Evolutionary conservation across 2,113 vertebrate species (phyloP).

Genomic region (Menidia beryllina): DNA sequence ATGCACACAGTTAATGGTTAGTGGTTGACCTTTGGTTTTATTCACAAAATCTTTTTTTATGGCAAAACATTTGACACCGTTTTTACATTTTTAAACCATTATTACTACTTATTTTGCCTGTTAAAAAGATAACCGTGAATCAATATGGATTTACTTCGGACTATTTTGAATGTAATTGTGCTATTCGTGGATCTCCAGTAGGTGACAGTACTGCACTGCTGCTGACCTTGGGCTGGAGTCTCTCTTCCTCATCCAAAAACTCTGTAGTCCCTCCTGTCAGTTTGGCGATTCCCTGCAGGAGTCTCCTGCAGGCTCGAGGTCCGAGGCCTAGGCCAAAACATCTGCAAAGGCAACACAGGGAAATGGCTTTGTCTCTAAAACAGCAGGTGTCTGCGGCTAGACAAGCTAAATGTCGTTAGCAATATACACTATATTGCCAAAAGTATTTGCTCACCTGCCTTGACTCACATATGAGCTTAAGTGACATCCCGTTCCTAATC

Average conservation of each 20-base stretch:
- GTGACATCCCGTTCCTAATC: no score
- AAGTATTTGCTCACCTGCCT: no score
- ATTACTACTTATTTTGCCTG: background rate
- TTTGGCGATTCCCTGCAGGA: slow-evolving; percentile 88
- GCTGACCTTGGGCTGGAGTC: slow-evolving; percentile 93
- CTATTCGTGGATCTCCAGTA: slow-evolving; percentile 32
- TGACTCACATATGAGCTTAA: no score
- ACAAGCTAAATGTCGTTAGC: background rate
- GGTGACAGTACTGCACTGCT: slow-evolving; percentile 42
- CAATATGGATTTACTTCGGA: background rate
- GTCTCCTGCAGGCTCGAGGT: slow-evolving; percentile 78
- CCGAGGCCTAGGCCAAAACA: slow-evolving; percentile 91
- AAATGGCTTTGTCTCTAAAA: background rate
- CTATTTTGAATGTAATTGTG: background rate
- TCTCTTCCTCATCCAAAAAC: slow-evolving; percentile 86
- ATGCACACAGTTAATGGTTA: background rate
- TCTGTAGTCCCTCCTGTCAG: slow-evolving; percentile 88
- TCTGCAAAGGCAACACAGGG: slow-evolving; percentile 51
- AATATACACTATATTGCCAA: no score
- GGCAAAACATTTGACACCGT: no score
- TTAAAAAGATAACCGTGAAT: background rate
- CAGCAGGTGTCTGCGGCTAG: background rate
- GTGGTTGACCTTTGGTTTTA: background rate
- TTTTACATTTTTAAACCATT: background rate
- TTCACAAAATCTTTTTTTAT: background rate